Conservation (phyloP, 2,113 vertebrate species). For the Sialia sialis region DNA sequence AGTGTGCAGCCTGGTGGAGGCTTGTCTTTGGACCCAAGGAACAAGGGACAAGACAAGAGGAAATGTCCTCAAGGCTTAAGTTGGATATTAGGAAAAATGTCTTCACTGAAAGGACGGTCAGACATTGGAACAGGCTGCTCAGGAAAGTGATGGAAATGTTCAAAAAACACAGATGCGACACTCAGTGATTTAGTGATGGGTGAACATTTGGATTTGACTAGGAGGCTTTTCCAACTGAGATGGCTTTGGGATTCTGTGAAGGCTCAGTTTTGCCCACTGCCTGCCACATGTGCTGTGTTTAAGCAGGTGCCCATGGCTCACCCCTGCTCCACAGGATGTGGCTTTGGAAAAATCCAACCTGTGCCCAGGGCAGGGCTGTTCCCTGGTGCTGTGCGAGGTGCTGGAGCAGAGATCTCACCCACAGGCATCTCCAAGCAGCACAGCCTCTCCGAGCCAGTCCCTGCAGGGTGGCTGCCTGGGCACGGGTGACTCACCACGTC, state of each 20-base stretch:
- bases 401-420: neutral
- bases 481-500: neutral
- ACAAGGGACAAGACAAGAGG: neutral
- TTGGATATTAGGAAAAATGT: neutral
- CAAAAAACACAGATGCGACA: neutral
- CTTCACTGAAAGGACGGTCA: neutral
- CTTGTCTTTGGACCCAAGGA: neutral
- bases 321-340: accelerated
- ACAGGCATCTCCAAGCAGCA: neutral
- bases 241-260: neutral
- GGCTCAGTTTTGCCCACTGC: neutral
- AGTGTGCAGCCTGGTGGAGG: no score
- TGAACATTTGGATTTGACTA: accelerated
- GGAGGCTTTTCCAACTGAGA: neutral
- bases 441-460: accelerated
- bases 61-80: neutral
- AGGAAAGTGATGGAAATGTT: neutral
- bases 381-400: accelerated
- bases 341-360: neutral
- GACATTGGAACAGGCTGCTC: neutral
- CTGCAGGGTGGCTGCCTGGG: neutral
- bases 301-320: accelerated
- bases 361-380: neutral
- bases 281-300: neutral
- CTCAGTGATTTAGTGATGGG: neutral